Evolutionary conservation across 2,888 invertebrate genomes (phyloP), one percentile per base, ranked within the genome.

Genomic region (Tenodera sinensis): DNA sequence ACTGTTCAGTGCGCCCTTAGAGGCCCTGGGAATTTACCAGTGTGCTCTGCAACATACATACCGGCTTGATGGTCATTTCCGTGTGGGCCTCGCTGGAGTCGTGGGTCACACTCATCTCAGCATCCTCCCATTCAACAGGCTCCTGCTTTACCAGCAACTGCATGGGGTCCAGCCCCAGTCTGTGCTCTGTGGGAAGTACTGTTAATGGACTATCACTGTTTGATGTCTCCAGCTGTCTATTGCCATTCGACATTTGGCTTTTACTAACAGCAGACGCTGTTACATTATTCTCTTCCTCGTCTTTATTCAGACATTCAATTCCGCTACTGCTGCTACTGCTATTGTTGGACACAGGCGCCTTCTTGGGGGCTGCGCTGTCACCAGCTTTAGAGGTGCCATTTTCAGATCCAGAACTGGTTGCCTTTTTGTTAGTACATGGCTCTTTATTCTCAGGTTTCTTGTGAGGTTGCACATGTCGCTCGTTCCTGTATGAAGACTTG

Each of bases 51-150:
- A n/a, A n/a, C n/a, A n/a, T 83, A 91, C 92, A 92, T 92, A 96
- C 96, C 0, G 96, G 94, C 92, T 96, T 96, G 83, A 96, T 96
- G 91, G 94, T 95, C 93, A 96, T 96, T 92, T 96, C 96, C 0
- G 95, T 94, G 91, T 95, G 95, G 91, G 96, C 95, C 91, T 96
- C 94, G 0, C 95, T 95, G n/a, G 85, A 83, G 28, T 90, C 90
- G 30, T 91, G 47, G 20, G 86, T 71, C 20, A 86, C 91, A 42
- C 89, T 90, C 47, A 86, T 86, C 89, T 95, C 93, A 28, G 89
- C 81, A 91, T 95, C 96, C 88, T 95, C 95, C 97, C 97, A 97
- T 91, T 97, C 97, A 15, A 95, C 93, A 8, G 96, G 96, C 92
- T 96, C 96, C 92, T 96, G 95, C 92, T 95, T 95, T 9, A 92